Base-by-base conservation (phyloP, 2,797 vertebrate genomes). In the Rallus crepitans region DNA sequence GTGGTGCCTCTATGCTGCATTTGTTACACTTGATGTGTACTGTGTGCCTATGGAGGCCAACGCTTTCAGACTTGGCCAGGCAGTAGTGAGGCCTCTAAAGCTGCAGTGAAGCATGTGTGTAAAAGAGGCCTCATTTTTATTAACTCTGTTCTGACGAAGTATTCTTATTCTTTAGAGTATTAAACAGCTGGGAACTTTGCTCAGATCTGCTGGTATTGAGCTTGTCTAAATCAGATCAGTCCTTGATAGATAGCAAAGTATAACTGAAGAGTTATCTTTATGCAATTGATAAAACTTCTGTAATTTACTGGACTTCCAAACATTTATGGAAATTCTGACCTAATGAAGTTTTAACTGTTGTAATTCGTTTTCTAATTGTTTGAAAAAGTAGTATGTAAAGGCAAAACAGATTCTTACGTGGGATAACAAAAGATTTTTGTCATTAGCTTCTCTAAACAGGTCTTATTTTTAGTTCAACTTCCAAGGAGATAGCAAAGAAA, bases 401-500 rank as follows among this genome's bases (percentile, higher is more conserved):
- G 20, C 28, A 80, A 80, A 77, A 33, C 3, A 3, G 56, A 23
- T 42, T 78, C 9, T 66, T 61, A 31, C 3, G 5, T 78, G 72
- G 35, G 16, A 55, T 94, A 81, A 79, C 77, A 87, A 84, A 96
- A 61, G 5, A 40, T 71, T 89, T 65, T 37, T 50, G 76, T 64
- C 35, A 17, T 15, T 77, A 55, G 23, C 70, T 87, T 77, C 61
- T 79, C 45, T 86, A 48, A 88, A 66, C 19, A 52, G 60, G 18
- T 93, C 79, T 94, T 72, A 31, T 11, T 93, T 72, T 81, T 0
- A 0, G 25, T 78, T 76, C 85, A 30, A 76, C 61, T 92, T 91
- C 35, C 47, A 65, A 80, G 37, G 28, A 79, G n/a, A 84, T 66
- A 88, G 89, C 88, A 94, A 97, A 96, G 89, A 96, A 95, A 93